A percentile compares a stretch with the other conserved stretches of the same genome.
These are phyloP conservation scores for Nudaria mundana DNA, from an alignment of 2,888 invertebrate species.

Conservation along the genomic window DNA sequence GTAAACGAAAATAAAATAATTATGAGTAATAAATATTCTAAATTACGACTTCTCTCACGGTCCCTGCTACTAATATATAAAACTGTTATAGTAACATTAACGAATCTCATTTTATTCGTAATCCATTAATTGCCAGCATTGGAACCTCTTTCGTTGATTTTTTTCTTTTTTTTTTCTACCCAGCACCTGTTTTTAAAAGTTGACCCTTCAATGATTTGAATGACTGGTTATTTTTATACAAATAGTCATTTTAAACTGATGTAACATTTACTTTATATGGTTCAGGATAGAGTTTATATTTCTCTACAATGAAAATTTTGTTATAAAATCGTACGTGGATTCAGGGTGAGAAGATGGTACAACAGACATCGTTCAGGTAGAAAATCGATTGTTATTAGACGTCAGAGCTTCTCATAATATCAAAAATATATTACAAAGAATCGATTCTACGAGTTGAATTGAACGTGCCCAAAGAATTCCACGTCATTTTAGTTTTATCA, in stretches of 20 bases:
- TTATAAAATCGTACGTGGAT: constrained; percentile 48
- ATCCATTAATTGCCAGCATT: constrained; percentile 70
- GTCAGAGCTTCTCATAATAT: constrained; percentile 47
- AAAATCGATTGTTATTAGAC: constrained; percentile 67
- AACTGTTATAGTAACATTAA: constrained; percentile 50
- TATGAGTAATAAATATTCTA: no score
- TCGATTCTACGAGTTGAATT: constrained; percentile 34
- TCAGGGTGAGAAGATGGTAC: constrained; percentile 60
- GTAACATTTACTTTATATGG: constrained; percentile 11
- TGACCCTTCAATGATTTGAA: constrained; percentile 57
- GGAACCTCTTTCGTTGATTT: constrained; percentile 33
- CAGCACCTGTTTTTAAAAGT: constrained; percentile 66
- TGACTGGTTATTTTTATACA: constrained; percentile 68
- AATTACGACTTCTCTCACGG: no score
- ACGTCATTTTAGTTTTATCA: constrained; percentile 44
- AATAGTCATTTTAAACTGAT: constrained; percentile 33
- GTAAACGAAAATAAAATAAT: no score
- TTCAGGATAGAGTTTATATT: neutral
- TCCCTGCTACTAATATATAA: no score
- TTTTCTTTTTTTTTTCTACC: constrained; percentile 44
- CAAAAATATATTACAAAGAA: constrained; percentile 46
- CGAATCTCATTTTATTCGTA: constrained; percentile 57
- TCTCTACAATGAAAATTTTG: constrained; percentile 19
- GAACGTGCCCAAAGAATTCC: constrained; percentile 34
- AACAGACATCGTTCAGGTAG: constrained; percentile 69